Evolutionary conservation across 2,797 vertebrate species (phyloP).

Genomic region (Notamacropus eugenii): DNA sequence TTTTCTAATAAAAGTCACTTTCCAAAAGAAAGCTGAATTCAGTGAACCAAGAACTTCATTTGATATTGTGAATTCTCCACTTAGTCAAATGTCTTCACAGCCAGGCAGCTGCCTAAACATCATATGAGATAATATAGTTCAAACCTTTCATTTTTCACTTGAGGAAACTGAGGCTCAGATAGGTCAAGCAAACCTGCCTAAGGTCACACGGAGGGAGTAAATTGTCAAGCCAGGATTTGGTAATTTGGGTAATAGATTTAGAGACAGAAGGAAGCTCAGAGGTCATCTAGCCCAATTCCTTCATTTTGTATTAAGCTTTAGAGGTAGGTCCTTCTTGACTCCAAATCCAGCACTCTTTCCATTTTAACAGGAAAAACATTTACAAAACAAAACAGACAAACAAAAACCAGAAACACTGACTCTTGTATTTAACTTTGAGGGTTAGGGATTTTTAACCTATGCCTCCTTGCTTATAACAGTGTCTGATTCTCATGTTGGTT

Average conservation of each 20-base stretch:
- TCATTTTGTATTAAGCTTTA: neutral
- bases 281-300: neutral
- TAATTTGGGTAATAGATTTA: neutral
- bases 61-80: neutral
- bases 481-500: neutral
- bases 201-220: neutral
- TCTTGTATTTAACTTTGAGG: slow-evolving; percentile 23
- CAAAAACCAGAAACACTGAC: neutral
- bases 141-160: neutral
- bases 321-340: neutral
- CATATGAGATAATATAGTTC: neutral
- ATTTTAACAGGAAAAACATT: too few relatives aligned
- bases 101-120: neutral
- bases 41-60: neutral
- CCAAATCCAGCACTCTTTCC: neutral
- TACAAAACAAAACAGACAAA: too few relatives aligned
- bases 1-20: neutral
- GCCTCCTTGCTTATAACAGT: neutral
- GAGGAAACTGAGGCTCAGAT: neutral
- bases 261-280: neutral
- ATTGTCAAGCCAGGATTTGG: neutral
- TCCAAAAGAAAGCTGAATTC: neutral
- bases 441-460: neutral
- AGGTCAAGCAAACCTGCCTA: neutral
- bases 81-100: neutral